phyloP scores from a whole-genome alignment of 53 echinoderm and acorn worm genomes.

The Patiria pectinifera region DNA sequence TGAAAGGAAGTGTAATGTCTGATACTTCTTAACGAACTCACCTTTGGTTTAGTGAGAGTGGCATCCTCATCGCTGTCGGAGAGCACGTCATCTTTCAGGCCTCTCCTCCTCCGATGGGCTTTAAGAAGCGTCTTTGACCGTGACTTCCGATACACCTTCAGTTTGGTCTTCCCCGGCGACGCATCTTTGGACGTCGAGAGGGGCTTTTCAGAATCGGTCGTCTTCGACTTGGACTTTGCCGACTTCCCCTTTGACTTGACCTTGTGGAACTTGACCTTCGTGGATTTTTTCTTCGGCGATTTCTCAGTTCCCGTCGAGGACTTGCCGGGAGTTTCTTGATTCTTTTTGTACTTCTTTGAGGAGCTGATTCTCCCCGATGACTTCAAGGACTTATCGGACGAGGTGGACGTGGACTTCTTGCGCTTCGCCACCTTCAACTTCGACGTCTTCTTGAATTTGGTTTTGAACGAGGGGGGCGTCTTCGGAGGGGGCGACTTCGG shows the following conservation, averaged over 20 bases:
- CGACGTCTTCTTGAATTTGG: conserved; percentile 63
- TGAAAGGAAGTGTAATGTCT: background rate
- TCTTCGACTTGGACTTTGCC: conserved; percentile 32
- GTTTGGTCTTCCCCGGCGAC: conserved; percentile 53
- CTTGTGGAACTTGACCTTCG: conserved; percentile 32
- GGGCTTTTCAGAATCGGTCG: background rate
- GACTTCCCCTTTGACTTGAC: conserved; percentile 32
- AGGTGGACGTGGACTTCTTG: conserved; percentile 34
- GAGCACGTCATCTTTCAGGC: conserved; percentile 20
- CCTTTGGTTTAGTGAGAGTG: conserved; percentile 22
- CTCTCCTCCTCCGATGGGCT: conserved; percentile 9
- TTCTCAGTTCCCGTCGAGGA: conserved; percentile 11
- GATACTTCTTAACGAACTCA: background rate
- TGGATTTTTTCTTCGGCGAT: conserved; percentile 24
- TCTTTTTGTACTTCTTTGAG: conserved; percentile 42
- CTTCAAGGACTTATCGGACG: conserved; percentile 39
- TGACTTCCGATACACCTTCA: conserved; percentile 65
- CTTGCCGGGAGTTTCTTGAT: conserved; percentile 16
- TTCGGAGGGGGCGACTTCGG: conserved; percentile 57
- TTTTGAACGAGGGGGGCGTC: conserved; percentile 51
- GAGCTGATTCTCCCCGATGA: conserved; percentile 28
- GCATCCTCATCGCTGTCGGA: conserved; percentile 32
- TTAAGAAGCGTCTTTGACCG: conserved; percentile 31
- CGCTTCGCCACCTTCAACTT: conserved; percentile 45
- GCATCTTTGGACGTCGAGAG: background rate